A percentile compares a stretch with the other conserved stretches of the same genome.
Evolutionary conservation across 2,797 vertebrate genomes (phyloP).

Genomic region (Urosaurus nigricauda): DNA sequence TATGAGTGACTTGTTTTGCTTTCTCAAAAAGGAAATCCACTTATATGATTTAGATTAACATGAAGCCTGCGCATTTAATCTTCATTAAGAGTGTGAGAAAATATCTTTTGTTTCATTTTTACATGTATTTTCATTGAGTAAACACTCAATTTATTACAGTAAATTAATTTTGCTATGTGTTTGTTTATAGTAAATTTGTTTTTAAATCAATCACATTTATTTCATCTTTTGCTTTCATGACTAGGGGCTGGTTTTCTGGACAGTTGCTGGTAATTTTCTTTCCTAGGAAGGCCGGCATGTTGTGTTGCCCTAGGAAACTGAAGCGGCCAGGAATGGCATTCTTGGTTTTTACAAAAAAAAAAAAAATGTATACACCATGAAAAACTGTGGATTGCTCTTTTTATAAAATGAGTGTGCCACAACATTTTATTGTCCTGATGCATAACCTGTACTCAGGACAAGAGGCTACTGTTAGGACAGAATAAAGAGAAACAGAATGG

Average conservation of each 20-base stretch:
- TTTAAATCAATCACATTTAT: neutral
- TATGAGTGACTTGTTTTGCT: neutral
- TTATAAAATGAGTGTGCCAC: too few species aligned
- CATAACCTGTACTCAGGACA: too few species aligned
- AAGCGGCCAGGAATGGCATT: neutral
- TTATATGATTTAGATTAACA: slow-evolving; percentile 17
- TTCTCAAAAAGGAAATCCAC: neutral
- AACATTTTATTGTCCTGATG: too few species aligned
- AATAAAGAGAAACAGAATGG: too few species aligned
- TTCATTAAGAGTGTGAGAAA: neutral
- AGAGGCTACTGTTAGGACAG: too few species aligned
- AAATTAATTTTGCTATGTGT: neutral
- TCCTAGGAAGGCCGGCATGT: neutral
- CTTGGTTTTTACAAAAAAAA: neutral
- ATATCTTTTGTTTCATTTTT: neutral
- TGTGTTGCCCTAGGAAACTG: neutral
- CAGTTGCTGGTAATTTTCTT: neutral
- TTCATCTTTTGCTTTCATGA: neutral
- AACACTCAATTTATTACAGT: neutral
- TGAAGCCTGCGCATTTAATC: neutral
- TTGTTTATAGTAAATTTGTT: slow-evolving; percentile 2
- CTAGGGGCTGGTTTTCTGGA: neutral
- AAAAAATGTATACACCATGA: neutral
- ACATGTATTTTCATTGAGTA: neutral
- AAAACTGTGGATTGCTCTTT: too few species aligned